phyloP scores from a whole-genome alignment of 2,797 vertebrate species.

The Nyctalus aviator region DNA sequence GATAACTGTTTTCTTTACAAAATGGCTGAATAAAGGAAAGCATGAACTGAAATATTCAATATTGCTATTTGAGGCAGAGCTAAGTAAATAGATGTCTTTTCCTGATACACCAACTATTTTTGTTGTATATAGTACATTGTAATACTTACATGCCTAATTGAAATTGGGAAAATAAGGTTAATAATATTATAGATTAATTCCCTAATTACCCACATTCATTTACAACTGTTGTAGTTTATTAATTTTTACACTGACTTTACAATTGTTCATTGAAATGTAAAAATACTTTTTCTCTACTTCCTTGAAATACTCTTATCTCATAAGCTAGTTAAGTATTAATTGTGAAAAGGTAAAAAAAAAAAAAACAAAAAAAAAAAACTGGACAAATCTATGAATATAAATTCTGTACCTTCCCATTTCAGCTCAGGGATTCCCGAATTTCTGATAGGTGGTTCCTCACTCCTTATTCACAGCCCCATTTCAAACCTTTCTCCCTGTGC shows the following conservation, averaged over 20 bases:
- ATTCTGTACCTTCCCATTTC: background rate
- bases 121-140: background rate
- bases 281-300: background rate
- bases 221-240: background rate
- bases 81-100: conserved; percentile 5
- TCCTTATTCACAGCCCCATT: background rate
- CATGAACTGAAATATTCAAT: background rate
- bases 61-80: background rate
- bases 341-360: background rate
- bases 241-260: background rate
- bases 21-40: background rate
- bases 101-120: background rate
- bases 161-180: background rate
- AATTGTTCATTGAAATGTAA: background rate
- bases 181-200: background rate
- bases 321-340: background rate
- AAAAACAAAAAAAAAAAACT: background rate
- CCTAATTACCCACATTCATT: background rate
- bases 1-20: conserved; percentile 3
- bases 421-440: background rate
- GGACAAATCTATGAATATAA: background rate
- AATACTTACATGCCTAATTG: background rate
- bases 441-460: background rate
- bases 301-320: background rate
- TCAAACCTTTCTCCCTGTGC: background rate